These are phyloP conservation scores for Tauraco hartlaubi DNA, from an alignment of 2,797 vertebrate species.

Conservation along the genomic window DNA sequence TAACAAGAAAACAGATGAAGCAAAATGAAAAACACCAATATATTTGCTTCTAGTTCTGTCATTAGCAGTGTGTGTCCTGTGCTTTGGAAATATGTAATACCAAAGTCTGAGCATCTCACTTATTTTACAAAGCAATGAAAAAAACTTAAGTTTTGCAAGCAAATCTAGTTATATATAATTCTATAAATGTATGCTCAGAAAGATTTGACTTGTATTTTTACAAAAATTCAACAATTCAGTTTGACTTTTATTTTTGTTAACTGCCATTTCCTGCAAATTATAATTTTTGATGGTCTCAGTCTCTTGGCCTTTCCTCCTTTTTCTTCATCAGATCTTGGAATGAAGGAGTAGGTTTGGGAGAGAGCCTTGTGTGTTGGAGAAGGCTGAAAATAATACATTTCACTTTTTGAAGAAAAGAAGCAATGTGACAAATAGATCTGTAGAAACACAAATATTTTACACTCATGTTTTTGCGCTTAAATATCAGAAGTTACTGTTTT, in stretches of 20 bases:
- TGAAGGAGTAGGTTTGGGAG: background rate
- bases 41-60: background rate
- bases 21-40: background rate
- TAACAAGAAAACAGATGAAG: background rate
- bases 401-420: background rate
- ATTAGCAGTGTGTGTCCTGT: background rate
- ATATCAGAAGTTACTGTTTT: background rate
- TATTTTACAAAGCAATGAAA: background rate
- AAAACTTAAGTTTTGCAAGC: background rate
- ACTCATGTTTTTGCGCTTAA: background rate
- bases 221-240: background rate
- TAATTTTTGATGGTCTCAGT: background rate
- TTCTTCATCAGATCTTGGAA: background rate
- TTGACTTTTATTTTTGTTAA: background rate
- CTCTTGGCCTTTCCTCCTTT: background rate
- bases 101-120: background rate
- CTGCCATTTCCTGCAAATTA: background rate
- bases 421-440: background rate
- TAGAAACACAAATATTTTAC: background rate
- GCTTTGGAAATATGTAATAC: background rate
- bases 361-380: background rate
- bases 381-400: background rate
- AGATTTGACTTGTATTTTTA: background rate
- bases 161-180: background rate
- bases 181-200: background rate